Base-by-base conservation (phyloP, 2,797 vertebrate species). In the Tachyglossus aculeatus region DNA sequence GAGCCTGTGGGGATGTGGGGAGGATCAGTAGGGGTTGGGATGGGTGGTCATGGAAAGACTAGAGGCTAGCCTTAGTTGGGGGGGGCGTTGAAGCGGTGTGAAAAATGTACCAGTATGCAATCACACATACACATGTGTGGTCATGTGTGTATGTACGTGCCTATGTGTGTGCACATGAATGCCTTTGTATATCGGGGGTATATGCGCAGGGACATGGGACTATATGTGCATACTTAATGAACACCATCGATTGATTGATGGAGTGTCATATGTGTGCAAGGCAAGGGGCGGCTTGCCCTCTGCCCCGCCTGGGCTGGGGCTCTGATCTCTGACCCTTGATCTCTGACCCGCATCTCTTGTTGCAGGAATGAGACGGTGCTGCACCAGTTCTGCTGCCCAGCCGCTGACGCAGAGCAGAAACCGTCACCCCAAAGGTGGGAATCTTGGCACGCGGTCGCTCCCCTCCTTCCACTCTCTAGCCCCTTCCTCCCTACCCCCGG, bases 321-420 rank as follows among this genome's bases (percentile, higher is more conserved):
- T n/a, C 37, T 5, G 3, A 55, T 14, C 25, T 25, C 73, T 91
- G 54, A 91, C 67, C 55, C 69, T 25, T 24, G 48, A 33, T 44
- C 67, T 44, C 0, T 45, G n/a, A n/a, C n/a, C 1, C 80, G 77
- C 82, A 36, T 65, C 62, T 84, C 90, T 71, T 90, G 38, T 86
- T 84, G 27, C 93, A 99, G 98, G 92, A 99, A 95, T 81, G 96
- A 98, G 91, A 99, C 94, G 1, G 96, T 99, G 86, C 94, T 99
- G 88, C 97, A 99, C 89, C 98, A 99, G 88, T 99, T 99, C 89
- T 99, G 98, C 88, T 99, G 97, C 84, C 98, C 98, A 4, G 97
- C 96, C 19, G 96, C 96, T 3, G 98, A 99, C 11, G 90, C 96
- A 9, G 94, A 94, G 77, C 96, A 96, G 81, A 97, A 98, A 76